Conservation (phyloP, 2,113 vertebrate genomes). For the Anarrhichthys ocellatus region DNA sequence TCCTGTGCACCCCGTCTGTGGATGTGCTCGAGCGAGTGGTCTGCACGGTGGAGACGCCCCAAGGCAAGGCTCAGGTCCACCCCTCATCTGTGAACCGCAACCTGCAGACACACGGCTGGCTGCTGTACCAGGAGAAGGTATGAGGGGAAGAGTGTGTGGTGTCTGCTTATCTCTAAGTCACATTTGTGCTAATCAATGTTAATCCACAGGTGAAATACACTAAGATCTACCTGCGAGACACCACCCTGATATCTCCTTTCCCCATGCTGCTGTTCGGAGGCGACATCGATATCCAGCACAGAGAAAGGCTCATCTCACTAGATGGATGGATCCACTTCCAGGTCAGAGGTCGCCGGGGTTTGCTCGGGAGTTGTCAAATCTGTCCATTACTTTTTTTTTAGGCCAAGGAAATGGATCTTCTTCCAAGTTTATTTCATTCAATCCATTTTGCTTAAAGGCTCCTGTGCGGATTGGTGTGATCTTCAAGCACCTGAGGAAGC, state of each 20-base stretch:
- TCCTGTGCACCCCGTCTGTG: slow-evolving; percentile 88
- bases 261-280: slow-evolving; percentile 96
- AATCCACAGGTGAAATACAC: slow-evolving; percentile 89
- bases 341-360: slow-evolving; percentile 75
- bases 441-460: slow-evolving; percentile 81
- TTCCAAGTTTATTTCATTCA: neutral
- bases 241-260: slow-evolving; percentile 92
- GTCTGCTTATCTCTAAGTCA: neutral
- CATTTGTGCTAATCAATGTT: slow-evolving; percentile 8
- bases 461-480: slow-evolving; percentile 97
- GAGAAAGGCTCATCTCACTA: slow-evolving; percentile 91
- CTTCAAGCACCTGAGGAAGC: slow-evolving; percentile 94
- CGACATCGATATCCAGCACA: slow-evolving; percentile 96
- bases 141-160: neutral
- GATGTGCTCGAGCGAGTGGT: slow-evolving; percentile 90
- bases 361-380: neutral
- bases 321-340: slow-evolving; percentile 98
- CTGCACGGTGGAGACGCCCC: slow-evolving; percentile 92
- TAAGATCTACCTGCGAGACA: slow-evolving; percentile 93
- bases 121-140: slow-evolving; percentile 98
- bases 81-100: slow-evolving; percentile 94
- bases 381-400: neutral
- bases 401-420: neutral
- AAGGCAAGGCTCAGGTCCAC: slow-evolving; percentile 95
- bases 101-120: slow-evolving; percentile 93